phyloP scores from a whole-genome alignment of 2,113 vertebrate species.

The Myotis yumanensis region DNA sequence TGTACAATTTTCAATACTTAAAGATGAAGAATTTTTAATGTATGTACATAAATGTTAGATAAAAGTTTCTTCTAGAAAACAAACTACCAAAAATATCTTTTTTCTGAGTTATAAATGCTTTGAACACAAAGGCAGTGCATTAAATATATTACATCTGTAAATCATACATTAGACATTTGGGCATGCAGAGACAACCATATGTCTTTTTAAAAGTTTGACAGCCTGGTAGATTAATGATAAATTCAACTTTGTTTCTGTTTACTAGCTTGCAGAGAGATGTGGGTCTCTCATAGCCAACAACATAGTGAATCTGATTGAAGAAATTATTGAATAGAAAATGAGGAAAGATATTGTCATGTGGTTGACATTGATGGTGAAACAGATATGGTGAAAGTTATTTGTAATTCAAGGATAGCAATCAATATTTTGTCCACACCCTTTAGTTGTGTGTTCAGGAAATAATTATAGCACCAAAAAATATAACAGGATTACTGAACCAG shows the following conservation, averaged over 20 bases:
- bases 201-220: slow-evolving; percentile 36
- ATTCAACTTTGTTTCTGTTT: slow-evolving; percentile 38
- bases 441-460: neutral
- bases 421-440: neutral
- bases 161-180: slow-evolving; percentile 35
- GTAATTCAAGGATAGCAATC: neutral
- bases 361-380: neutral
- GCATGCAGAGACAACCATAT: slow-evolving; percentile 37
- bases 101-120: slow-evolving; percentile 52
- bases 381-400: neutral
- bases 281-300: neutral
- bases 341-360: neutral
- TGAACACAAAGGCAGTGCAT: slow-evolving; percentile 29
- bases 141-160: slow-evolving; percentile 43
- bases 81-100: neutral
- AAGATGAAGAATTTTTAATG: slow-evolving; percentile 46
- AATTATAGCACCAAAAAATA: neutral
- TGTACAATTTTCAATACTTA: slow-evolving; percentile 38
- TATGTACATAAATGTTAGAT: slow-evolving; percentile 28
- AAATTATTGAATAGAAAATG: slow-evolving; percentile 4
- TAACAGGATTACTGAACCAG: neutral
- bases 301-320: neutral
- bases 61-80: slow-evolving; percentile 56
- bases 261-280: slow-evolving; percentile 6
- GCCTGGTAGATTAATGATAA: slow-evolving; percentile 42